Percentiles rank a stretch among this genome's conserved stretches.
These are phyloP conservation scores for Chitala chitala DNA, from an alignment of 2,113 vertebrate species.

Conservation along the genomic window DNA sequence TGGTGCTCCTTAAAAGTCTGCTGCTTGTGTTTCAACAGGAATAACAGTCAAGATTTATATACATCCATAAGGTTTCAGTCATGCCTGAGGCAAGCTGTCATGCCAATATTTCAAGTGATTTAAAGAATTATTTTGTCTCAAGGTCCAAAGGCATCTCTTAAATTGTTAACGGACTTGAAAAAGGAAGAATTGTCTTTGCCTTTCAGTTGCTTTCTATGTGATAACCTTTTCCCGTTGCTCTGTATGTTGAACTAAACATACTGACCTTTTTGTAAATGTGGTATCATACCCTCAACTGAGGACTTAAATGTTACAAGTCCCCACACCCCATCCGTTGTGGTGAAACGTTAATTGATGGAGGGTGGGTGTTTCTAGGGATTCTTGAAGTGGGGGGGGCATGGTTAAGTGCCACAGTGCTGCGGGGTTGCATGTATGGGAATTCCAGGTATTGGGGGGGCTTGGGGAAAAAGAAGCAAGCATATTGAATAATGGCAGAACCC, in stretches of 20 bases:
- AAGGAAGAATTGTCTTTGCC: neutral
- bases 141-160: neutral
- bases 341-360: no score
- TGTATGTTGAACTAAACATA: neutral
- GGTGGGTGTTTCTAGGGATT: no score
- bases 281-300: neutral
- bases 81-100: neutral
- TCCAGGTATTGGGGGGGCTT: no score
- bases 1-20: neutral
- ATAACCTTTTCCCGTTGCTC: neutral
- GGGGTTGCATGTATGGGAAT: no score
- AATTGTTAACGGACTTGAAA: neutral
- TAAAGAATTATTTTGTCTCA: neutral
- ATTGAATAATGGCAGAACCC: no score
- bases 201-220: neutral
- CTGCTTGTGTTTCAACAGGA: neutral
- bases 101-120: neutral
- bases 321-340: no score
- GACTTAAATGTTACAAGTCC: no score
- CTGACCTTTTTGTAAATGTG: neutral
- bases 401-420: no score
- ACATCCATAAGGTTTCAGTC: neutral
- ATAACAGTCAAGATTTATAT: slow-evolving; percentile 2
- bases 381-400: no score
- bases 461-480: no score